Evolutionary conservation across 2,113 vertebrate genomes (phyloP), one percentile per base, ranked within the genome.

Genomic region (Pygoscelis antarcticus): DNA sequence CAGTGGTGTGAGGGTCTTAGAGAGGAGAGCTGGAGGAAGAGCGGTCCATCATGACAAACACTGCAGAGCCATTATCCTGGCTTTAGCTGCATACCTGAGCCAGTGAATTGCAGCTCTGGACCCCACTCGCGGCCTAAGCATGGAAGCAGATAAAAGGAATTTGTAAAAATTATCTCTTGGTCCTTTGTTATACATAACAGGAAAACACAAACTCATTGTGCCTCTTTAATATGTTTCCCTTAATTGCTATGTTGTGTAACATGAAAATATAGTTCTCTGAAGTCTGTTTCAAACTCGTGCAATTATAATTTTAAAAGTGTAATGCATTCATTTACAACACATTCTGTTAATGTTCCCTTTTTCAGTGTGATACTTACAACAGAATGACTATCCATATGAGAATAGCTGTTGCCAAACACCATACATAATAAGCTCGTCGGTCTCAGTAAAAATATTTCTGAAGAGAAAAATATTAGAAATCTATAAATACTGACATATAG

Each of bases 11-110:
- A 17, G 30, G 38, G 15, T 6, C 60, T 68, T 22, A 13, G 17
- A 62, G 22, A 2, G 3, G 49, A 34, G 22, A 74, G 16, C 4
- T 65, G 60, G 15, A 74, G 1, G 5, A 70, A 72, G 49, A 42
- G n/a, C 1, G 0, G 6, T 61, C 29, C 16, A 8, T 44, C 3
- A 1, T 52, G 51, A 51, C 26, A 74, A 58, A 54, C 34, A 17
- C 13, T 58, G 21, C 42, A 71, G 19, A 88, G 40, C 17, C 54
- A 12, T 75, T 61, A 22, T n/a, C 58, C 10, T 60, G 60, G 27
- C 12, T 47, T 68, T 29, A 51, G 32, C 25, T 74, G 34, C 57
- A 76, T 55, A 13, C 22, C 9, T 1, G 4, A 70, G 23, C 20
- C 36, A 27, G 9, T 42, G 46, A 62, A 62, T 26, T 68, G 15